These are phyloP conservation scores for Heliconius ismenius DNA, from an alignment of 2,888 invertebrate species.

Conservation along the genomic window DNA sequence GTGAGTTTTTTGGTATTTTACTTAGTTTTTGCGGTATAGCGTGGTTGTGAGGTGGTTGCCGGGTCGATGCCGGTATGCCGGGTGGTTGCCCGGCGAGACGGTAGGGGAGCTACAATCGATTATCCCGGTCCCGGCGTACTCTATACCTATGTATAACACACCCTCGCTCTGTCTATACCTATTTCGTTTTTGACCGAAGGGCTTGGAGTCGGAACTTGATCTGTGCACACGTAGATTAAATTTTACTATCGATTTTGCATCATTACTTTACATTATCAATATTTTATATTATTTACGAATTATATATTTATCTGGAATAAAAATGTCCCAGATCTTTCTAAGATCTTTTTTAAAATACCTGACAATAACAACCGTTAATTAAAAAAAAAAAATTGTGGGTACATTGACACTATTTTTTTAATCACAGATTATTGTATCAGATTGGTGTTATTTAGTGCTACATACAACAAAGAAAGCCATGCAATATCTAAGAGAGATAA, in stretches of 20 bases:
- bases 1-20: conserved; percentile 64
- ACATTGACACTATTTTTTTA: background rate
- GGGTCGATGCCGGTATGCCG: conserved; percentile 40
- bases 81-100: conserved; percentile 53
- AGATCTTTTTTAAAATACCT: background rate
- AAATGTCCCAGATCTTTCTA: background rate
- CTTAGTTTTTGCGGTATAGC: conserved; percentile 50
- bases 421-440: background rate
- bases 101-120: conserved; percentile 76
- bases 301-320: background rate
- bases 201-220: conserved; percentile 46
- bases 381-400: background rate
- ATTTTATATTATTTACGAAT: too few relatives aligned
- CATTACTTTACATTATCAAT: too few relatives aligned
- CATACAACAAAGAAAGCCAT: conserved; percentile 8
- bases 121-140: conserved; percentile 62
- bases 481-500: conserved; percentile 27
- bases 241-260: background rate
- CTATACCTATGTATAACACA: conserved; percentile 52
- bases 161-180: conserved; percentile 65
- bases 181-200: conserved; percentile 57
- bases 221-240: conserved; percentile 26
- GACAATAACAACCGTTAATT: background rate
- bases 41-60: conserved; percentile 50
- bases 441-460: background rate